Evolutionary conservation across 2,888 invertebrate species (phyloP).

Genomic region (Acleris sparsana): DNA sequence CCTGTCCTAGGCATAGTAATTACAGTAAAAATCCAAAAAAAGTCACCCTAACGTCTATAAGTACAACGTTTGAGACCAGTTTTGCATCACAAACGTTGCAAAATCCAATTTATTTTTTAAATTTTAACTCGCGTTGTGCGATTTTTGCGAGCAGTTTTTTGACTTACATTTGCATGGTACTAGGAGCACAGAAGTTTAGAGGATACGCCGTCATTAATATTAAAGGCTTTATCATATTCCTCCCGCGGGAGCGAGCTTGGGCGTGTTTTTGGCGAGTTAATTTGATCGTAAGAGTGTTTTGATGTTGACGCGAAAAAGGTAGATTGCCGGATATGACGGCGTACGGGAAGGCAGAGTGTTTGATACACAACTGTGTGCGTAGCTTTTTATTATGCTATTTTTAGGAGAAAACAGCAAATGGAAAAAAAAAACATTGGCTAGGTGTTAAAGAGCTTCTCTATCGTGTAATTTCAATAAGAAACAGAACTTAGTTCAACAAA

Average conservation of each 20-base stretch:
- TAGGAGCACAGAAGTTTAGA: conserved; percentile 54
- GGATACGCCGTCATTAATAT: conserved; percentile 62
- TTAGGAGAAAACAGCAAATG: neutral
- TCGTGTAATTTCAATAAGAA: neutral
- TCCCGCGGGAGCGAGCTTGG: conserved; percentile 44
- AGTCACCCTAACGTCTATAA: conserved; percentile 36
- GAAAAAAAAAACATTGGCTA: too few species aligned
- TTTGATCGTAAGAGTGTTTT: conserved; percentile 35
- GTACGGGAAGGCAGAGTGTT: conserved; percentile 2
- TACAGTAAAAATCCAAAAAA: conserved; percentile 53
- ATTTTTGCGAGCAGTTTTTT: conserved; percentile 49
- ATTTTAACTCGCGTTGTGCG: conserved; percentile 49
- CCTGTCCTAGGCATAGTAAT: conserved; percentile 59
- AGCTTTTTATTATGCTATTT: neutral
- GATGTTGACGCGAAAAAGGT: conserved; percentile 30
- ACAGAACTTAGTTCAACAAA: neutral
- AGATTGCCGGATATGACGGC: conserved; percentile 5
- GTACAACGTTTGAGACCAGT: conserved; percentile 48
- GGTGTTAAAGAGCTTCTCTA: too few species aligned
- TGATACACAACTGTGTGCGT: neutral
- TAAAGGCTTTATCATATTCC: conserved; percentile 68
- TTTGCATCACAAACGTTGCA: conserved; percentile 76
- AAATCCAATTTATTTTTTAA: conserved; percentile 62
- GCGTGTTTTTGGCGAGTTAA: conserved; percentile 22
- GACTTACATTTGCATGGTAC: conserved; percentile 66